These are phyloP conservation scores for Parauchenoglanis ngamensis DNA, from an alignment of 2,797 vertebrate genomes.

Conservation along the genomic window DNA sequence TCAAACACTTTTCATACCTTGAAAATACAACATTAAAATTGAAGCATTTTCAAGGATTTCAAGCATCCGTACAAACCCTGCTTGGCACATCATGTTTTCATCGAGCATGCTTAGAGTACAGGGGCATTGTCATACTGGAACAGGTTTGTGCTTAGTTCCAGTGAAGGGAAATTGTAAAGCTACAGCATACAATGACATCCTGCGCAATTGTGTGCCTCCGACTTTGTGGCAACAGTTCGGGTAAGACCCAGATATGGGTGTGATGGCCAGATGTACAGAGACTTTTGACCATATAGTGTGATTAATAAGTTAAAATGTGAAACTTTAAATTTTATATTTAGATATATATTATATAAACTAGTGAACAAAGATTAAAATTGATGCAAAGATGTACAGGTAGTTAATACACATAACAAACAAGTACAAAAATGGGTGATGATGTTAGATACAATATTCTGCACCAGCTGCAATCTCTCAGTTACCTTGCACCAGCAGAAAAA, in stretches of 20 bases:
- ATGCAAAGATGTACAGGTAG: background rate
- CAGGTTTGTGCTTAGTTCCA: background rate
- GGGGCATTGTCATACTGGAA: background rate
- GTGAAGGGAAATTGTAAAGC: no score
- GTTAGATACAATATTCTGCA: background rate
- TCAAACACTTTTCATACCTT: conserved; percentile 3
- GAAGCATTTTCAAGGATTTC: conserved; percentile 16
- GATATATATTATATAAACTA: background rate
- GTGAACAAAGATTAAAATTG: background rate
- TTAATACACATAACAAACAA: background rate
- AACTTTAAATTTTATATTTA: background rate
- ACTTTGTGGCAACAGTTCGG: no score
- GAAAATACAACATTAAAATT: background rate
- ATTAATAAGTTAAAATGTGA: background rate
- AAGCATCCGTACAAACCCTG: conserved; percentile 5
- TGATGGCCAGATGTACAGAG: background rate
- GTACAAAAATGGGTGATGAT: background rate
- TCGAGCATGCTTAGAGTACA: background rate
- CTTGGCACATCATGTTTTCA: background rate
- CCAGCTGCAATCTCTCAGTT: no score
- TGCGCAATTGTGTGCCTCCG: no score
- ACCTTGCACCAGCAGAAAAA: conserved; percentile 1
- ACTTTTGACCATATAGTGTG: no score
- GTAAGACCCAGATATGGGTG: background rate
- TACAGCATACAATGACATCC: no score